Evolutionary conservation across 2,797 vertebrate genomes (phyloP), one percentile per base, ranked within the genome.

Genomic region (Phaenicophaeus curvirostris): DNA sequence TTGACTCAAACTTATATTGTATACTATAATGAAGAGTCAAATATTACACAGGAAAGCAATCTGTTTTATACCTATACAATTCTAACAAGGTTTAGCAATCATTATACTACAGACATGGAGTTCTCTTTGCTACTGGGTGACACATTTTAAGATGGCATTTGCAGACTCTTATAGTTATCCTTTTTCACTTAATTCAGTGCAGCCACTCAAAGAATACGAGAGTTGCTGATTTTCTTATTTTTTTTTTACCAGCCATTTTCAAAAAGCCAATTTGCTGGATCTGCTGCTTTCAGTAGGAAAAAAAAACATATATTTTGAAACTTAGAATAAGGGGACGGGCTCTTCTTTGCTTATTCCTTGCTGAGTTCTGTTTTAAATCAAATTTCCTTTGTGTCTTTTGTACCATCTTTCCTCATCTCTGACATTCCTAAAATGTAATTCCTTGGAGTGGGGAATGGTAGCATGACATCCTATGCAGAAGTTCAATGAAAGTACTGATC

Each of bases 331-430:
- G 28, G 63, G 89, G 20, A 63, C 41, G 85, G 8, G 37, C 10
- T 74, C 28, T 83, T 77, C 57, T 85, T 44, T 89, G 57, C 89
- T 75, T 92, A 54, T 71, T 92, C 46, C 21, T 51, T 86, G 46
- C 59, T 81, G 51, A 85, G 81, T 66, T 88, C 73, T 84, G 39
- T 15, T 89, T 81, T 87, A 62, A 73, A 76, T 75, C 42, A 72
- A 51, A n/a, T 62, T 89, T 81, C 80, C 33, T 74, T 75, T 58
- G 77, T 93, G 27, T 44, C 33, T 94, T 68, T 95, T 21, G 30
- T 83, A 25, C 51, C 20, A 21, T 95, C 31, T 90, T 89, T 83
- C 33, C 42, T 95, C 9, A 82, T 93, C 30, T 87, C 33, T 87
- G 57, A 3, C 12, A 44, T 81, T 89, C 13, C 35, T 88, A 42